Base-by-base conservation (phyloP, 1,140 invertebrate species). In the Watersipora subatra region DNA sequence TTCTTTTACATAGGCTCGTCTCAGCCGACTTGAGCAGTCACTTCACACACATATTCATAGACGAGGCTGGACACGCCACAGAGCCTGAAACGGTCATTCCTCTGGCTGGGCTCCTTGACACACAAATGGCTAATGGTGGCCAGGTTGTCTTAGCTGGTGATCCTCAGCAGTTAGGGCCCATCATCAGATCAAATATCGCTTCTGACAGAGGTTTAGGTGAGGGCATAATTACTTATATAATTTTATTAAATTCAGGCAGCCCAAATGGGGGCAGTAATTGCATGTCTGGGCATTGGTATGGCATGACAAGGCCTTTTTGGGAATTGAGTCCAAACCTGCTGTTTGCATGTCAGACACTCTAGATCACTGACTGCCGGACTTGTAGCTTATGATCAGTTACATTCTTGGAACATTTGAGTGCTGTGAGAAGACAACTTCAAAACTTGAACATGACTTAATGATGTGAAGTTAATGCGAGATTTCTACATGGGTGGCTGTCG, bases 1-100 rank as follows among this genome's bases (percentile, higher is more conserved):
- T 93, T 63, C 85, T n/a, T n/a, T 76, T 30, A 69, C 73, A 15
- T 25, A n/a, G 57, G n/a, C n/a, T n/a, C n/a, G n/a, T n/a, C n/a
- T 62, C 64, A 25, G 27, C 69, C 2, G 67, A 66, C 15, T 34
- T 75, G 17, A 66, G 72, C 29, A 72, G 69, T 17, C 66, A 66
- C 62, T 78, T 78, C 62, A 73, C 74, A 7, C 76, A 78, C 58
- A 74, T 78, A 56, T 74, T 76, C 55, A 64, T 76, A 1, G 75
- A 76, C 66, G 76, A 76, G 61, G 76, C 74, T 26, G 75, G 72
- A 0, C 75, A 76, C 66, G 72, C 69, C 15, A 56, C 76, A 57
- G 76, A 78, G 64, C 72, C 71, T 65, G 72, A 75, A 64, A 71
- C 71, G 0, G 61, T 76, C 1, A 75, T 76, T 69, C 74, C 74